phyloP scores from a whole-genome alignment of 2,797 vertebrate species.

The Pteropus rufus region DNA sequence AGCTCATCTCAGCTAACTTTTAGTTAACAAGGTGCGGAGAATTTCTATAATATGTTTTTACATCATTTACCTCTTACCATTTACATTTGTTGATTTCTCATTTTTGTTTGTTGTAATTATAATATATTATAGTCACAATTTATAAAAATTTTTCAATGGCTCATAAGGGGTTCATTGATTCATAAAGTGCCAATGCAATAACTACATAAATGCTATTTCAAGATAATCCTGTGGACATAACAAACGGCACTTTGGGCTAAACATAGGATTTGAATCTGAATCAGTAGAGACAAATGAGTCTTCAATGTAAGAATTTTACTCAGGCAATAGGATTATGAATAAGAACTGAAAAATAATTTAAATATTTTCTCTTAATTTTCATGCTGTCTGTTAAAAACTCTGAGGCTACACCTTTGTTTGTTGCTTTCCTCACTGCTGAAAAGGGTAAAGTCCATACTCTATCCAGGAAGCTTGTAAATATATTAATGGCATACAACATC shows the following conservation, averaged over 20 bases:
- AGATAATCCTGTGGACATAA: not conserved
- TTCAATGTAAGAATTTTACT: not conserved
- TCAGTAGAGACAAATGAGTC: not conserved
- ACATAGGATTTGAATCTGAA: not conserved
- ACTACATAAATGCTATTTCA: not conserved
- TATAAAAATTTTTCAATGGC: not conserved
- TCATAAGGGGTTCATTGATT: not conserved
- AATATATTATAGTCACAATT: not conserved
- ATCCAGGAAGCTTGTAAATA: not conserved
- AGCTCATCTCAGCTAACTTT: not conserved
- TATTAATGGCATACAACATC: not conserved
- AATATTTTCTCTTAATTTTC: not conserved
- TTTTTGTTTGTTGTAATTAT: conserved; percentile 35
- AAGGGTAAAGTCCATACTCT: not conserved
- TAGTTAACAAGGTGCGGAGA: not conserved
- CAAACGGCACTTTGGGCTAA: not conserved
- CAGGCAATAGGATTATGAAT: not conserved
- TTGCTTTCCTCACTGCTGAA: not conserved
- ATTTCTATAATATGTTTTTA: conserved; percentile 12
- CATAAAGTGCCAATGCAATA: not conserved
- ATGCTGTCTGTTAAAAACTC: not conserved
- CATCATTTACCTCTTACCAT: not conserved
- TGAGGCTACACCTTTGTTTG: not conserved
- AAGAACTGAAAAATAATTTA: not conserved
- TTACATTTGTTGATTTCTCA: not conserved